phyloP scores from a whole-genome alignment of 2,797 vertebrate genomes.

The Kryptolebias ocellatus region DNA sequence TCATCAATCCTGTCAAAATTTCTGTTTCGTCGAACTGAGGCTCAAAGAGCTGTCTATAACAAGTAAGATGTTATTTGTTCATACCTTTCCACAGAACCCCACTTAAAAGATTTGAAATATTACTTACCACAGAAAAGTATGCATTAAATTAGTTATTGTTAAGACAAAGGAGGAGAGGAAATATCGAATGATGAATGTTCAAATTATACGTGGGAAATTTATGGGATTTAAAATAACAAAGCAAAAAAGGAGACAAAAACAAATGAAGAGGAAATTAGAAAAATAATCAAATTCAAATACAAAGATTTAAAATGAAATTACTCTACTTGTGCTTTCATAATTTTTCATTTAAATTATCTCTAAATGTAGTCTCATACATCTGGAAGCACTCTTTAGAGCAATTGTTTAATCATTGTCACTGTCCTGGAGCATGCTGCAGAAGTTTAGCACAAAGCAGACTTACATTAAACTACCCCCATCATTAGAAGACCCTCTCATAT shows the following conservation, averaged over 20 bases:
- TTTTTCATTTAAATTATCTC: background rate
- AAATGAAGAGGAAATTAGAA: background rate
- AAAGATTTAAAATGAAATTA: background rate
- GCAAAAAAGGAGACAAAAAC: background rate
- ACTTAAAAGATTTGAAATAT: background rate
- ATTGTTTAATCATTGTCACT: background rate
- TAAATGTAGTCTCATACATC: background rate
- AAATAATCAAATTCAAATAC: background rate
- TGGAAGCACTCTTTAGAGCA: background rate
- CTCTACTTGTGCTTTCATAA: background rate
- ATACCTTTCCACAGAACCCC: no score
- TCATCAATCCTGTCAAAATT: no score
- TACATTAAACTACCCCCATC: background rate
- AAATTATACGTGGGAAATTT: background rate
- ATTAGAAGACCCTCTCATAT: constrained; percentile 12
- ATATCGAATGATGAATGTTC: background rate
- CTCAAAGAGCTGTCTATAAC: no score
- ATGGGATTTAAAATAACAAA: background rate
- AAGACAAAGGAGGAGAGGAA: constrained; percentile 1
- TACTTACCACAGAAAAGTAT: constrained; percentile 13
- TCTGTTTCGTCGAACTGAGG: no score
- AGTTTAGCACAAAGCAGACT: constrained; percentile 16
- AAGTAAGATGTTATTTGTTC: no score
- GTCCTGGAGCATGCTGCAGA: constrained; percentile 7
- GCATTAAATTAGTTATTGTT: constrained; percentile 5